A percentile compares a stretch with the other conserved stretches of the same genome.
These are phyloP conservation scores for Mycteria americana DNA, from an alignment of 2,797 vertebrate genomes.

Conservation along the genomic window DNA sequence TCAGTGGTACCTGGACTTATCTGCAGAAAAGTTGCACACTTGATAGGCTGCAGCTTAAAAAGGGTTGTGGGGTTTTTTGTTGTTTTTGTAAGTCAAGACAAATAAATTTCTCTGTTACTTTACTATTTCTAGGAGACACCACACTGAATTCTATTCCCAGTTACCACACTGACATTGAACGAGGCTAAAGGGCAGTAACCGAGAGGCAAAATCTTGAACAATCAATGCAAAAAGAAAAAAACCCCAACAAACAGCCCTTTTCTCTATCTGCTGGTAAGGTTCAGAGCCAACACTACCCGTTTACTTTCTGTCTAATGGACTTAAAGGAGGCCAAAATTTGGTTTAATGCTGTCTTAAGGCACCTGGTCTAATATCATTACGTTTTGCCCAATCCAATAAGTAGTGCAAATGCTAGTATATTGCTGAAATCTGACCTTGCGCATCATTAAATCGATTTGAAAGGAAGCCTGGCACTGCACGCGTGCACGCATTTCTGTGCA, in stretches of 20 bases:
- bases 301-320: not conserved
- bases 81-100: not conserved
- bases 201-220: not conserved
- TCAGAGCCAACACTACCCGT: not conserved
- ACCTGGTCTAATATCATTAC: not conserved
- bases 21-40: not conserved
- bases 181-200: not conserved
- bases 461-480: not conserved
- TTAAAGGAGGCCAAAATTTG: not conserved
- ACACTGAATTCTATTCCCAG: not conserved
- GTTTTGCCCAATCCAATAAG: not conserved
- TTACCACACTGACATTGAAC: not conserved
- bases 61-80: not conserved
- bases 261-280: not conserved
- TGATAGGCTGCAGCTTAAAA: not conserved
- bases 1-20: not conserved
- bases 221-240: not conserved
- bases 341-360: constrained; percentile 46
- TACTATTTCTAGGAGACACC: not conserved
- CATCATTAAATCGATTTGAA: not conserved
- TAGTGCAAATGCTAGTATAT: not conserved
- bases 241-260: not conserved
- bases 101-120: not conserved
- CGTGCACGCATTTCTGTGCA: not conserved
- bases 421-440: not conserved